Evolutionary conservation across 2,113 vertebrate genomes (phyloP).

Genomic region (Lepus europaeus): DNA sequence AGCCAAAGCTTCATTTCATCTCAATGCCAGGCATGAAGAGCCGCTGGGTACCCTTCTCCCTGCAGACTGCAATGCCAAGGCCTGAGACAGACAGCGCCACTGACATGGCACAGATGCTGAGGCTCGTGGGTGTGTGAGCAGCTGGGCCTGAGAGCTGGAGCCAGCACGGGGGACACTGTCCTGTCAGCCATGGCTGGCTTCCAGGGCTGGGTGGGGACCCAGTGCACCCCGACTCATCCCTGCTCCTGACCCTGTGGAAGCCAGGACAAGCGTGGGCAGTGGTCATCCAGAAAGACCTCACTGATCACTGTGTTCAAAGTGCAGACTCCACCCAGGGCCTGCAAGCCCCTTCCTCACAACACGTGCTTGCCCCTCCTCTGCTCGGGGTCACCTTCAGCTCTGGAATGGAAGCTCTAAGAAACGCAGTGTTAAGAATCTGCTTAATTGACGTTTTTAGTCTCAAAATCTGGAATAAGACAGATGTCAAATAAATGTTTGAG

Average conservation of each 20-base stretch:
- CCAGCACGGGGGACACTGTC: neutral
- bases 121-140: neutral
- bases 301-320: neutral
- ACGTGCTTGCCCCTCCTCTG: fast-evolving
- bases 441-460: neutral
- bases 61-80: no score
- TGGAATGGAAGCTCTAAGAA: neutral
- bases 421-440: neutral
- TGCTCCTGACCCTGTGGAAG: neutral
- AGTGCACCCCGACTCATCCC: neutral
- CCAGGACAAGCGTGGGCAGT: fast-evolving
- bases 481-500: neutral
- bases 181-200: neutral
- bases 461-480: neutral
- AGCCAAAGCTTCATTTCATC: neutral
- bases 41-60: fast-evolving
- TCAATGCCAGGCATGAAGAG: fast-evolving
- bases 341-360: neutral
- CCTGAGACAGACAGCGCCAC: fast-evolving
- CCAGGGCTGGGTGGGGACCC: neutral
- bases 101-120: no score
- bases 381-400: neutral
- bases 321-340: neutral
- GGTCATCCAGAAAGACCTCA: fast-evolving
- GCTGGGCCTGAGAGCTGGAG: neutral